Base-by-base conservation (phyloP, 2,888 invertebrate genomes). In the Sesia apiformis region DNA sequence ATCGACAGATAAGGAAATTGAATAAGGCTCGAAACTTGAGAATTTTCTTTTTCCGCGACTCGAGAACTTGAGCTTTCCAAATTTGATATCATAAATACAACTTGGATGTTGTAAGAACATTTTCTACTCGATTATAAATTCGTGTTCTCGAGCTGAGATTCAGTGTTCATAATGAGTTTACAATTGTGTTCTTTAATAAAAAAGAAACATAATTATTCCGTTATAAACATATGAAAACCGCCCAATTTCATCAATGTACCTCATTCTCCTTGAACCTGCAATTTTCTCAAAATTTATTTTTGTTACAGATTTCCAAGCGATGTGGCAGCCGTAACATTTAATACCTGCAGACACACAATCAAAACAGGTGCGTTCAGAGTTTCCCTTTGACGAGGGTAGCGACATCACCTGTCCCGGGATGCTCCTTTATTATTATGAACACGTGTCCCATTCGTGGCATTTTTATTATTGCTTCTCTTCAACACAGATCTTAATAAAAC, bases 291-390 rank as follows among this genome's bases (percentile, higher is more conserved):
- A 38, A 50, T 38, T 38, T 38, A 23, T 63, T 63, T 58, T 65
- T 60, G 58, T 76, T 71, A 52, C 78, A 78, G 78, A 70, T 72
- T 52, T n/a, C 55, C 53, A 58, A 57, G 73, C 61, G 62, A 81
- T 80, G 81, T 69, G 63, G 64, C 65, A 55, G 60, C 78, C 74
- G 68, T 78, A 74, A 74, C 69, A 38, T 50, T 38, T 38, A 50
- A 23, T 38, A 57, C 57, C 57, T 59, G 54, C 60, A 67, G 69
- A 67, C 70, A 56, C 39, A 60, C 23, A 38, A 54, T 54, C 61
- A 60, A 65, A 64, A 60, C 80, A 79, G 80, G 80, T 80, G 76
- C 65, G 80, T 76, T 54, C 58, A 56, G 40, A 52, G 50, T 55
- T 56, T 56, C 7, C 7, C 50, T 50, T 50, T 50, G 50, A 50